Base-by-base conservation (phyloP, 2,113 vertebrate species). In the human (Homo sapiens) region DNA sequence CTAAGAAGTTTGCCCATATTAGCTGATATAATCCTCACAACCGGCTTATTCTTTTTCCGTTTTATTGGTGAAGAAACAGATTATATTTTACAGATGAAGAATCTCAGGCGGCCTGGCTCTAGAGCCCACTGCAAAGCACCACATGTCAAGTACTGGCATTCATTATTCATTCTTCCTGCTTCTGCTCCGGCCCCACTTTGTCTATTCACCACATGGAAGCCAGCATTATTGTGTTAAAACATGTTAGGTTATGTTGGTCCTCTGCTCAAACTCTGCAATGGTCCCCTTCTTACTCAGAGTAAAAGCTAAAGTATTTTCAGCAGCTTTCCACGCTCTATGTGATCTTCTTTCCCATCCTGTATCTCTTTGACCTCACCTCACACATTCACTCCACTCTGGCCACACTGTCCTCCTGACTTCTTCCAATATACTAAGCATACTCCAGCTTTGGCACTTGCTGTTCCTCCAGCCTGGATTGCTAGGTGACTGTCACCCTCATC, bases 321-420 rank as follows among this genome's bases (percentile, higher is more conserved):
- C 27, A 40, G 48, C 50, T 1, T 8, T 8, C 43, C 27, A 0
- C 7, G 38, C 30, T 35, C 64, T 61, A 8, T 14, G 2, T 2
- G 35, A 14, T 4, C 59, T 85, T 79, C 43, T 18, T 27, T 50
- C 35, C 38, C 8, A 12, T 5, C 9, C 35, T 9, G 40, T 14
- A 25, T n/a, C n/a, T 11, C 25, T 22, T 2, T 4, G 22, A 10
- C 35, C 52, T 64, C 43, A 40, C 30, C 27, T 20, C 23, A 23
- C n/a, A 3, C 1, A 20, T 75, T 45, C 73, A 55, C 8, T 66
- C 23, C 16, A 12, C 27, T 66, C 27, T 38, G n/a, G 55, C 61
- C 40, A 73, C 13, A 11, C 43, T 11, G 64, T 38, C 80, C 59
- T 57, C n/a, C 35, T 8, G 20, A 59, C n/a, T 90, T 76, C 75